Evolutionary conservation across 2,797 vertebrate genomes (phyloP).

Genomic region (Saxicola maurus): DNA sequence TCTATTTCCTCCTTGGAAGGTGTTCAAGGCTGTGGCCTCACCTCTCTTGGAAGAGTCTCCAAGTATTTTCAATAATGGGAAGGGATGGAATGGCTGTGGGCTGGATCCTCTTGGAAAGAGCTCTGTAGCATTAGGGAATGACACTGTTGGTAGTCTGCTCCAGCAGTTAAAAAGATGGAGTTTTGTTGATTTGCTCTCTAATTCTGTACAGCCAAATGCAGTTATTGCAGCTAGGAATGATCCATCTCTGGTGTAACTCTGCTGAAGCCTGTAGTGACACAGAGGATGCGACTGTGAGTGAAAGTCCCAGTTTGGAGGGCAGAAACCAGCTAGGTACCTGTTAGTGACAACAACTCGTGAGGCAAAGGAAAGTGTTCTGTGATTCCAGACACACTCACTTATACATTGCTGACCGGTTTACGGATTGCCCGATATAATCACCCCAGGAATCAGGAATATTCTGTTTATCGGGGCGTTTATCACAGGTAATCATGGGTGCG

Average conservation of each 20-base stretch:
- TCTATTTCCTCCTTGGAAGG: constrained; percentile 54
- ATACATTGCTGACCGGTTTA: rapidly evolving
- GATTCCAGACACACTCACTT: not conserved
- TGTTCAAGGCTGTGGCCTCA: constrained; percentile 46
- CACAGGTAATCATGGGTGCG: not conserved
- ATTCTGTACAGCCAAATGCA: not conserved
- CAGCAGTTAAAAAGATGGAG: not conserved
- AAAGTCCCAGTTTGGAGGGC: not conserved
- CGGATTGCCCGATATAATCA: not conserved
- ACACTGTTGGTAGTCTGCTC: not conserved
- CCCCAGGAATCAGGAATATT: not conserved
- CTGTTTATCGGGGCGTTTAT: not conserved
- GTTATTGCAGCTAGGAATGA: not conserved
- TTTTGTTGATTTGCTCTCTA: not conserved
- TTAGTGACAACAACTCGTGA: not conserved
- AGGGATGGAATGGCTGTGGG: not conserved
- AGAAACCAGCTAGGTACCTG: rapidly evolving
- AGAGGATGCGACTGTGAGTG: not conserved
- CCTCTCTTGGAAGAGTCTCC: constrained; percentile 40
- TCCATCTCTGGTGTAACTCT: not conserved
- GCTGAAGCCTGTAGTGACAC: not conserved
- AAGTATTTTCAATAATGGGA: constrained; percentile 11
- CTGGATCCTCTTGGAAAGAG: not conserved
- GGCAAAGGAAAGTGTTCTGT: not conserved
- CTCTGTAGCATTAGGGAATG: not conserved